Conservation (phyloP, 2,888 invertebrate genomes). For the Phyllotreta cruciferae region DNA sequence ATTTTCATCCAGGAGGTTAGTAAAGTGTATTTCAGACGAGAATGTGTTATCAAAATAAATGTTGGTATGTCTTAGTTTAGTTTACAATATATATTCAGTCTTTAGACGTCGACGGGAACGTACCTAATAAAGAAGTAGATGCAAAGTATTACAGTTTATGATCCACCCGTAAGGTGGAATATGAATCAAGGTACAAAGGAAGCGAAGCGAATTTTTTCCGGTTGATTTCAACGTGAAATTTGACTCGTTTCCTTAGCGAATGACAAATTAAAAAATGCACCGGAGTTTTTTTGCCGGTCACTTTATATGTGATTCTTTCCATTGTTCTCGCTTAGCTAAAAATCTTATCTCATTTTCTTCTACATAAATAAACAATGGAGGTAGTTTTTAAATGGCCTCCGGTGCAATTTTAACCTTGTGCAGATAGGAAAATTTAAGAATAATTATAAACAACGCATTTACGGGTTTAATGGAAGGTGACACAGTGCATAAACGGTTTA, state of each 20-base stretch:
- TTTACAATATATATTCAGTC: slow-evolving; percentile 30
- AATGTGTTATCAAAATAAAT: slow-evolving; percentile 33
- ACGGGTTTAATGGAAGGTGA: slow-evolving; percentile 5
- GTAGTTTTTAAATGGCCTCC: no score
- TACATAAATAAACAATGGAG: no score
- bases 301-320: no score
- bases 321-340: no score
- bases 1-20: slow-evolving; percentile 16
- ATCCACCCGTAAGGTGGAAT: slow-evolving; percentile 38
- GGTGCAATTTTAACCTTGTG: no score
- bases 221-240: slow-evolving; percentile 37
- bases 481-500: slow-evolving; percentile 18
- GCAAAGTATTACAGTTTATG: slow-evolving; percentile 39
- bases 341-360: no score
- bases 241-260: no score
- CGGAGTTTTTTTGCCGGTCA: no score
- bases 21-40: slow-evolving; percentile 10
- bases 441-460: neutral
- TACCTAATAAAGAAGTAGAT: slow-evolving; percentile 42
- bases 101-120: slow-evolving; percentile 35
- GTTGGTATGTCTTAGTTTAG: slow-evolving; percentile 29
- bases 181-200: slow-evolving; percentile 45
- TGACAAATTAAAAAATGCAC: no score
- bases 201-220: slow-evolving; percentile 43
- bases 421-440: no score